phyloP scores from a whole-genome alignment of 2,888 invertebrate genomes.

The Temnothorax rugatulus region DNA sequence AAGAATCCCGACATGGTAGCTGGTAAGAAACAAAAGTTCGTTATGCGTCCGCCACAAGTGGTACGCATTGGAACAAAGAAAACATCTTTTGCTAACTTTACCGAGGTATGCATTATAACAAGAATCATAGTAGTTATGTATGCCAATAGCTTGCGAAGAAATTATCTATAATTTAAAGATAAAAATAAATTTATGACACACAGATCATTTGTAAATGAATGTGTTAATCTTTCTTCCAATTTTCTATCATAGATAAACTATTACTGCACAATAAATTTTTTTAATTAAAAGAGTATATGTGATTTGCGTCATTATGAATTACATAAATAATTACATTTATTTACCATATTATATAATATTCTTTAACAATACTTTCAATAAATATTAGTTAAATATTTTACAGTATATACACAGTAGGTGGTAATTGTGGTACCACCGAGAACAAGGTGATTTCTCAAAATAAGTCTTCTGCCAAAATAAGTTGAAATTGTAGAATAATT shows the following conservation, averaged over 20 bases:
- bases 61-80: constrained; percentile 99
- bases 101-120: constrained; percentile 88
- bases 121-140: constrained; percentile 19
- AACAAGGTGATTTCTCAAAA: no score
- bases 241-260: neutral
- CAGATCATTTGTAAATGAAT: neutral
- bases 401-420: no score
- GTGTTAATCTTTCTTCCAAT: neutral
- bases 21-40: constrained; percentile 99
- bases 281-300: neutral
- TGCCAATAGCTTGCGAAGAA: neutral
- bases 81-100: constrained; percentile 99
- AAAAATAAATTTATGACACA: neutral
- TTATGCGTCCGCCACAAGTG: constrained; percentile 99
- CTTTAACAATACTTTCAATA: neutral
- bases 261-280: neutral
- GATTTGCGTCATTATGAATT: neutral
- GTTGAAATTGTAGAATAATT: no score
- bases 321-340: no score
- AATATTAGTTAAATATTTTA: no score
- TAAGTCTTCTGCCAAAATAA: no score
- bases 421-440: no score
- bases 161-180: neutral
- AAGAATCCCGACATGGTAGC: constrained; percentile 99
- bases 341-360: neutral